Evolutionary conservation across 2,113 vertebrate genomes (phyloP).

Genomic region (Thermophis baileyi): DNA sequence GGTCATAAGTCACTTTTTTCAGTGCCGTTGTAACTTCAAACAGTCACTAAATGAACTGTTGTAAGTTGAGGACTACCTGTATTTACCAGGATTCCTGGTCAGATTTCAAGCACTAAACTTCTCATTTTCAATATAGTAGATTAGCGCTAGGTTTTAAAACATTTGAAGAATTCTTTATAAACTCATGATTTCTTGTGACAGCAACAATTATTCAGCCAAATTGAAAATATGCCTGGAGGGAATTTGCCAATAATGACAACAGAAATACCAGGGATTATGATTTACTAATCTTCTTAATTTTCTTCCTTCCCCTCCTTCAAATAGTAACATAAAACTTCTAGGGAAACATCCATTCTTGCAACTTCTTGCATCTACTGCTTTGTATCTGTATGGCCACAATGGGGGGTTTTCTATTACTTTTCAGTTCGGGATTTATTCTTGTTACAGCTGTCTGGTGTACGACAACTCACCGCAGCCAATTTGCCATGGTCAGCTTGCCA

Average conservation of each 20-base stretch:
- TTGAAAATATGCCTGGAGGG: background rate
- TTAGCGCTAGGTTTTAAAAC: conserved; percentile 10
- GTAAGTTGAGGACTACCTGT: too few species aligned
- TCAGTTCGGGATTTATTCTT: background rate
- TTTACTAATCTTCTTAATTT: background rate
- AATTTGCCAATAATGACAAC: background rate
- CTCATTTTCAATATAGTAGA: conserved; percentile 27
- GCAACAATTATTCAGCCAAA: conserved; percentile 3
- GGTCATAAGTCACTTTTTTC: too few species aligned
- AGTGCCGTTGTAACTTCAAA: too few species aligned
- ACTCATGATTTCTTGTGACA: conserved; percentile 23
- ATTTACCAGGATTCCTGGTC: background rate
- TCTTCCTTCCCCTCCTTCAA: background rate
- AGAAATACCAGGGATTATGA: background rate
- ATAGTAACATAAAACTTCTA: background rate
- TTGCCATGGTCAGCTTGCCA: too few species aligned
- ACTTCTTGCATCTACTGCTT: background rate
- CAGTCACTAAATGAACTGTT: too few species aligned
- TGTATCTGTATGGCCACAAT: background rate
- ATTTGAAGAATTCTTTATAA: conserved; percentile 39
- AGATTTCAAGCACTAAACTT: conserved; percentile 34
- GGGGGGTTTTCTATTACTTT: background rate
- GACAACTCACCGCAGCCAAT: too few species aligned
- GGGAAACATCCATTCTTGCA: background rate
- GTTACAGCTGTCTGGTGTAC: background rate